phyloP scores from a whole-genome alignment of 2,113 vertebrate species.

The Tympanuchus pallidicinctus region DNA sequence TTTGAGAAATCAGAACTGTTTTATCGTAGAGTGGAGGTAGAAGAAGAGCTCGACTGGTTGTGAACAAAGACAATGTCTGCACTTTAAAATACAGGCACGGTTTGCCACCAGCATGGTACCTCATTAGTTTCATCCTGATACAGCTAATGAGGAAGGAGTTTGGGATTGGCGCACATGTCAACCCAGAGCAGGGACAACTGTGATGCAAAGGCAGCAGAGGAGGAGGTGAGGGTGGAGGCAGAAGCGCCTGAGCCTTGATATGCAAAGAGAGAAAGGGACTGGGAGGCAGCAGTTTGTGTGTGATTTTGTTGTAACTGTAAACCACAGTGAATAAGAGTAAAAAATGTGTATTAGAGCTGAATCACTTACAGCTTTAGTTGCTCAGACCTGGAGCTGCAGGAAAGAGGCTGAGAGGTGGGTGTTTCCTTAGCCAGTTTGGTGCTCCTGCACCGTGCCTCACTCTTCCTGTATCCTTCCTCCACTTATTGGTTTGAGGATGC shows the following conservation, averaged over 20 bases:
- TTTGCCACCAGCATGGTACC: neutral
- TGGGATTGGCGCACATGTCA: rapidly evolving
- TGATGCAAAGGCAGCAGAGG: neutral
- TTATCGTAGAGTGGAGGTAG: neutral
- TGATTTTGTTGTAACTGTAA: neutral
- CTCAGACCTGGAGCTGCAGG: neutral
- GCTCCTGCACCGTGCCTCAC: rapidly evolving
- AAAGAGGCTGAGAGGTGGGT: neutral
- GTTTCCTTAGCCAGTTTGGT: neutral
- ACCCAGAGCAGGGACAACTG: neutral
- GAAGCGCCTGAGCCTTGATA: neutral
- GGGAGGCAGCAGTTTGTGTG: neutral
- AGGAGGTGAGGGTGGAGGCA: neutral
- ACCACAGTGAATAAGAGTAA: neutral
- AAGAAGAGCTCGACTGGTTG: neutral
- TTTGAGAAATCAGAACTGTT: neutral
- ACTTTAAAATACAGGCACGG: neutral
- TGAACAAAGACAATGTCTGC: neutral
- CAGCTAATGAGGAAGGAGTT: neutral
- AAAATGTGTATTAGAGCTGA: neutral
- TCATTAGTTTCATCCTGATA: neutral
- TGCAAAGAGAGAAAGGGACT: neutral
- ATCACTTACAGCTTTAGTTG: neutral
- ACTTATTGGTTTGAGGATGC: neutral
- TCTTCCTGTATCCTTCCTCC: neutral